phyloP scores from a whole-genome alignment of 1,140 invertebrate genomes.

The Drosophila oshimai region DNA sequence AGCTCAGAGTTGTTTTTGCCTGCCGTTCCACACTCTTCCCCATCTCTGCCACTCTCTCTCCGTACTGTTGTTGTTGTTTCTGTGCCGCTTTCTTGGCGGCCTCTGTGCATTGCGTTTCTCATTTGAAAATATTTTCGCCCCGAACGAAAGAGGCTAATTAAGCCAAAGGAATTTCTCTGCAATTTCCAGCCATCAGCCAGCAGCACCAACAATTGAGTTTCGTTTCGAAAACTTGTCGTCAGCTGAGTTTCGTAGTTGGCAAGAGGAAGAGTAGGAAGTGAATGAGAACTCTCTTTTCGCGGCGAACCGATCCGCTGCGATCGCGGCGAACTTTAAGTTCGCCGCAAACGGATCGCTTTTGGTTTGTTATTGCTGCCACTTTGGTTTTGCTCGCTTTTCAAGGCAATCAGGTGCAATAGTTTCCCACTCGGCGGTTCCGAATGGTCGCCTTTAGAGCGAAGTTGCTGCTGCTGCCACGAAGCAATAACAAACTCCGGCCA shows the following conservation, averaged over 20 bases:
- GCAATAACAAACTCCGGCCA: slow-evolving; percentile 32
- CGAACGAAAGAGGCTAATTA: slow-evolving; percentile 79
- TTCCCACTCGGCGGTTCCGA: slow-evolving; percentile 62
- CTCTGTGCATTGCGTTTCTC: slow-evolving; percentile 66
- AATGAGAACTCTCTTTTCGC: slow-evolving; percentile 39
- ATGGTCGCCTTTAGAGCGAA: slow-evolving; percentile 46
- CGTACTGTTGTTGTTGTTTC: slow-evolving; percentile 36
- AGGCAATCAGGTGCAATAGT: slow-evolving; percentile 79
- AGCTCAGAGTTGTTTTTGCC: slow-evolving; percentile 52
- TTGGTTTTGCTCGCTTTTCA: slow-evolving; percentile 57
- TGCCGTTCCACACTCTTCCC: slow-evolving; percentile 12
- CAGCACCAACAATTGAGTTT: slow-evolving; percentile 66
- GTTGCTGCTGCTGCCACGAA: slow-evolving; percentile 37
- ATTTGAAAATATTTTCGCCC: slow-evolving; percentile 79
- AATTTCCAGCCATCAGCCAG: slow-evolving; percentile 53
- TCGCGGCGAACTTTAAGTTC: slow-evolving; percentile 19
- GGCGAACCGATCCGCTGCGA: slow-evolving; percentile 18
- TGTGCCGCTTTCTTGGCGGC: slow-evolving; percentile 74
- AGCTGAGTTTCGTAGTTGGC: slow-evolving; percentile 52
- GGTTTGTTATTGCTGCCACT: slow-evolving; percentile 67
- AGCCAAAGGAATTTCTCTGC: slow-evolving; percentile 81
- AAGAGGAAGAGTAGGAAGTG: slow-evolving; percentile 53
- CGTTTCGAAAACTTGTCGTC: slow-evolving; percentile 71
- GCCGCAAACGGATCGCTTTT: slow-evolving; percentile 37
- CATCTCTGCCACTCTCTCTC: slow-evolving; percentile 11